Conservation (phyloP, 2,888 invertebrate species). For the Heliconius ethilla region DNA sequence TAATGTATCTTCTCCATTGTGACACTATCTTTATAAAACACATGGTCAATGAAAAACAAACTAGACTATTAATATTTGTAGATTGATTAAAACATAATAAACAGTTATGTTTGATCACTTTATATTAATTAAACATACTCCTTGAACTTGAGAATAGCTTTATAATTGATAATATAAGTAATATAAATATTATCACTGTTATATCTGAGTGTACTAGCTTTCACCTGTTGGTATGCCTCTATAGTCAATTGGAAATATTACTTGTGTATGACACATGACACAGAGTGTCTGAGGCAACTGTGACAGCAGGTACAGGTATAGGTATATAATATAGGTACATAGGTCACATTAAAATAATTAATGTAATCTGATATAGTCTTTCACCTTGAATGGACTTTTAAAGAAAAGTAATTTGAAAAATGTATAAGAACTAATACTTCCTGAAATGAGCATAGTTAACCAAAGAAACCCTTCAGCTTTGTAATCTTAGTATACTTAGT, state of each 20-base stretch:
- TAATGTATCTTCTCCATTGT: no score
- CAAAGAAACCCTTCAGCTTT: no score
- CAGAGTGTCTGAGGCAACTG: not conserved
- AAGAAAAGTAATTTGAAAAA: no score
- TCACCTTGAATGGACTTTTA: no score
- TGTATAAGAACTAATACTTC: no score
- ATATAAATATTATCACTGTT: not conserved
- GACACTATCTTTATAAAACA: no score
- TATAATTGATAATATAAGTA: not conserved
- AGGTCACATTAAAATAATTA: no score
- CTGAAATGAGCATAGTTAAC: no score
- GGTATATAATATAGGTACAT: no score
- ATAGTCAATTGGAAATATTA: not conserved
- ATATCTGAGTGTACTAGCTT: no score
- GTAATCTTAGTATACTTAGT: no score
- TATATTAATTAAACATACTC: conserved; percentile 6
- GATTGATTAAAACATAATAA: not conserved
- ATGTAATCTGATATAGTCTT: no score
- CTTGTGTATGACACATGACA: conserved; percentile 1
- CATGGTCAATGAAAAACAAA: not conserved
- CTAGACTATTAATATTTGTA: not conserved
- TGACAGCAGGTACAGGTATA: not conserved
- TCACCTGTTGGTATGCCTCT: not conserved
- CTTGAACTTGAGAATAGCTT: conserved; percentile 13
- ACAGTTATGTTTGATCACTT: not conserved